Evolutionary conservation across 2,888 invertebrate species (phyloP).

Genomic region (Ceramica pisi): DNA sequence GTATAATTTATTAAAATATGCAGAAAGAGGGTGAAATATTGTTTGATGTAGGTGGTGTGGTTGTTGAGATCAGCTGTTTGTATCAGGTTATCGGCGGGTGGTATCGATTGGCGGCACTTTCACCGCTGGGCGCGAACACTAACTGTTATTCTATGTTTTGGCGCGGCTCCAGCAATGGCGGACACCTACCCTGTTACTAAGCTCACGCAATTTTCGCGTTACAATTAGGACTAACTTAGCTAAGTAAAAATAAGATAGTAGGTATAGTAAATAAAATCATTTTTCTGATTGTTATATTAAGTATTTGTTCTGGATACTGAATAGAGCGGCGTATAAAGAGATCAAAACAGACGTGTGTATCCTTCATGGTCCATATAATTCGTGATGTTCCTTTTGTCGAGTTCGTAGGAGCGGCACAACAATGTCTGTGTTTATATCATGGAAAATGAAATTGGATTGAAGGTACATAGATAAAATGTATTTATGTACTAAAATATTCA

Average conservation of each 20-base stretch:
- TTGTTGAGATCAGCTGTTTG: slow-evolving; percentile 80
- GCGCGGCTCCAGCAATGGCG: slow-evolving; percentile 80
- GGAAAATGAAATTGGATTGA: slow-evolving; percentile 10
- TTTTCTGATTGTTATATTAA: background rate
- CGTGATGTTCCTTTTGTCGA: slow-evolving; percentile 45
- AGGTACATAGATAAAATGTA: background rate
- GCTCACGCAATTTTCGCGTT: slow-evolving; percentile 65
- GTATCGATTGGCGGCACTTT: slow-evolving; percentile 85
- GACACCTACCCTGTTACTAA: slow-evolving; percentile 76
- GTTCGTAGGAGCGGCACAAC: slow-evolving; percentile 34
- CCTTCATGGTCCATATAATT: slow-evolving; percentile 50
- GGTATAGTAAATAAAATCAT: background rate
- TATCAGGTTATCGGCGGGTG: slow-evolving; percentile 73
- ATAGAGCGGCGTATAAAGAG: slow-evolving; percentile 24
- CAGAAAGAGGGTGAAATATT: slow-evolving; percentile 23
- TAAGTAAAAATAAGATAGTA: background rate
- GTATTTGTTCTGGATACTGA: slow-evolving; percentile 9
- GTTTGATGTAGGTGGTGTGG: slow-evolving; percentile 45
- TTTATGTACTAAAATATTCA: background rate
- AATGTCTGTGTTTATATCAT: slow-evolving; percentile 45
- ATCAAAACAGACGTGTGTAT: slow-evolving; percentile 31
- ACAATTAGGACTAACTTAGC: slow-evolving; percentile 41
- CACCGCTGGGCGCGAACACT: slow-evolving; percentile 74
- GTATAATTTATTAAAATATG: slow-evolving; percentile 21
- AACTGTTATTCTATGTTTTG: slow-evolving; percentile 79